A percentile compares a stretch with the other conserved stretches of the same genome.
Conservation (phyloP, 1,140 invertebrate species). For the Polypedilum vanderplanki region DNA sequence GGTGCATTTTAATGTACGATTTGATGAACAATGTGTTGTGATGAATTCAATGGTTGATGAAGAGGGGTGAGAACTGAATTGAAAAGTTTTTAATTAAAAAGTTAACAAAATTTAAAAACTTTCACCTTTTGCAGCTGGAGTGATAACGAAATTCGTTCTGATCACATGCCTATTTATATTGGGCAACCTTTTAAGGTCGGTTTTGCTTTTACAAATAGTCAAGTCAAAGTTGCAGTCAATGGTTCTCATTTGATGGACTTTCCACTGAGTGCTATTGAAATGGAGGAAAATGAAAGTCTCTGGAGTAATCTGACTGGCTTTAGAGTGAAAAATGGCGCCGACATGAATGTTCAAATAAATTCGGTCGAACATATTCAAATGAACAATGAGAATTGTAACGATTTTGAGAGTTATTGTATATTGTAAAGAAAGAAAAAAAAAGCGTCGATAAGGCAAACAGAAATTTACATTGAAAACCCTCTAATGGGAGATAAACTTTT, state of each 20-base stretch:
- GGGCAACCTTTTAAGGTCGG: neutral
- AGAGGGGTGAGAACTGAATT: neutral
- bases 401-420: neutral
- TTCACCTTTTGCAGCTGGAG: conserved; percentile 13
- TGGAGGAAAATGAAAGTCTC: neutral
- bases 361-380: neutral
- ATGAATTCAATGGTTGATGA: conserved; percentile 1
- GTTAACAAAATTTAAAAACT: neutral
- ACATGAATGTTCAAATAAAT: neutral
- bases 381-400: neutral
- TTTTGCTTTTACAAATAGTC: neutral
- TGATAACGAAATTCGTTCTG: neutral
- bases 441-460: neutral
- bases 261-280: neutral
- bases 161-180: neutral
- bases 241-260: neutral
- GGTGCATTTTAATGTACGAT: neutral
- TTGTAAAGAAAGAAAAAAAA: neutral
- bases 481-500: neutral
- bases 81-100: neutral
- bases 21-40: neutral
- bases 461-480: neutral
- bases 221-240: conserved; percentile 1
- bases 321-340: neutral
- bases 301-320: neutral